phyloP scores from a whole-genome alignment of 2,888 invertebrate species.

The Pheosia tremula region DNA sequence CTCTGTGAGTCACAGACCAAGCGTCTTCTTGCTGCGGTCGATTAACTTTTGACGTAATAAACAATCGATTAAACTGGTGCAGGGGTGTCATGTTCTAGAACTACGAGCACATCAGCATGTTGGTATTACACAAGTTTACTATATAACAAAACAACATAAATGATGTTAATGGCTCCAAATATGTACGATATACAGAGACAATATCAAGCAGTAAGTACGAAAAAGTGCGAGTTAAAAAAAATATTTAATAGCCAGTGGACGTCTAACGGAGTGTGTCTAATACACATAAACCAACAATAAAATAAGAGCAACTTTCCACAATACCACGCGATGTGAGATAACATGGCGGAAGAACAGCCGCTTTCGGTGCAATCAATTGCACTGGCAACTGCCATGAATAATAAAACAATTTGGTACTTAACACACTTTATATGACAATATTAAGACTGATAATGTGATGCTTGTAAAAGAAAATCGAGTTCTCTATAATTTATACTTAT shows the following conservation, averaged over 20 bases:
- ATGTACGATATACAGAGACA: constrained; percentile 6
- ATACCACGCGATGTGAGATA: constrained; percentile 36
- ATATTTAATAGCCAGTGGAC: constrained; percentile 30
- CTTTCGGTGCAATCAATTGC: constrained; percentile 44
- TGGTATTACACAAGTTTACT: not conserved
- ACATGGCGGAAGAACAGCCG: constrained; percentile 45
- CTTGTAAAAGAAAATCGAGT: not conserved
- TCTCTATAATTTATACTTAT: not conserved
- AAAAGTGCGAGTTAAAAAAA: constrained; percentile 30
- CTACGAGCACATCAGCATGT: not conserved
- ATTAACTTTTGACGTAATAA: constrained; percentile 1
- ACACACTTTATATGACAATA: constrained; percentile 14
- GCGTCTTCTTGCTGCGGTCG: not conserved
- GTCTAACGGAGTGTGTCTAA: constrained; percentile 41
- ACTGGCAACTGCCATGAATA: constrained; percentile 44
- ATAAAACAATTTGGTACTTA: constrained; percentile 37
- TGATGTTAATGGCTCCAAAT: constrained; percentile 1
- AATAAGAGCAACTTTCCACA: constrained; percentile 50
- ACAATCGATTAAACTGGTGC: constrained; percentile 1
- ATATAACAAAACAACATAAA: not conserved
- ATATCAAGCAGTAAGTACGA: constrained; percentile 18
- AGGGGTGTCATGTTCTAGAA: not conserved
- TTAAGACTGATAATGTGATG: not conserved
- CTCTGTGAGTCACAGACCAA: not conserved
- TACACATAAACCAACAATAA: constrained; percentile 37